Base-by-base conservation (phyloP, 2,888 invertebrate genomes). In the Drosophila vallismaia region DNA sequence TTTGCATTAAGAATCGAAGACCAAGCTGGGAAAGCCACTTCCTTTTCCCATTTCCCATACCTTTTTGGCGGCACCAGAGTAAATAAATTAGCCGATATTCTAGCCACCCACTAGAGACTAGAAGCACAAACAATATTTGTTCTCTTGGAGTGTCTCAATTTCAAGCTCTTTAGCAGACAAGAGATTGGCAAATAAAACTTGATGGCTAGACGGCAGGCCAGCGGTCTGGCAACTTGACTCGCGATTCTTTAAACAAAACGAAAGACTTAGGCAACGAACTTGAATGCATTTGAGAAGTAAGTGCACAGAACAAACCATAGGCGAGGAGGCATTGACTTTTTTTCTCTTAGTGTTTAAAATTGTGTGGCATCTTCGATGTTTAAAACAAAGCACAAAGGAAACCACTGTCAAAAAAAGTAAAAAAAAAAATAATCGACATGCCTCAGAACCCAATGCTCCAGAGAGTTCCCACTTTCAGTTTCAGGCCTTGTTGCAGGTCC, bases 401-500 rank as follows among this genome's bases (percentile, higher is more conserved):
- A 44, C 44, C 33, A 24, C 33, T 19, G 28, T 52, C 52, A 38
- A 62, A 60, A 28, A 28, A 28, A 28, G 28, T 28, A 19, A 1
- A 19, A 58, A 46, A 33, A 50, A 46, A 33, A 50, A 46, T 51
- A 40, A 45, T 51, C 51, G 46, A 48, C 54, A 63, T 45, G 52
- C 31, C 45, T 33, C 33, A 19, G 42, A 19, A n/a, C 59, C 57
- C 44, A 76, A 81, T 82, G 78, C 89, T 87, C 89, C 74, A 79
- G 88, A 87, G 89, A 85, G 78, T 86, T 89, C 75, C 85, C 89
- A 89, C 89, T 89, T 89, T 89, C 89, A 79, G 77, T 88, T 88
- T 88, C 79, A 70, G 79, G 54, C 73, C 66, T 79, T 66, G 71
- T 46, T 67, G 69, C 75, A 70, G 46, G 52, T 69, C 64, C 79